A percentile compares a stretch with the other conserved stretches of the same genome.
phyloP scores from a whole-genome alignment of 2,113 vertebrate species.

The Microtus oregoni region DNA sequence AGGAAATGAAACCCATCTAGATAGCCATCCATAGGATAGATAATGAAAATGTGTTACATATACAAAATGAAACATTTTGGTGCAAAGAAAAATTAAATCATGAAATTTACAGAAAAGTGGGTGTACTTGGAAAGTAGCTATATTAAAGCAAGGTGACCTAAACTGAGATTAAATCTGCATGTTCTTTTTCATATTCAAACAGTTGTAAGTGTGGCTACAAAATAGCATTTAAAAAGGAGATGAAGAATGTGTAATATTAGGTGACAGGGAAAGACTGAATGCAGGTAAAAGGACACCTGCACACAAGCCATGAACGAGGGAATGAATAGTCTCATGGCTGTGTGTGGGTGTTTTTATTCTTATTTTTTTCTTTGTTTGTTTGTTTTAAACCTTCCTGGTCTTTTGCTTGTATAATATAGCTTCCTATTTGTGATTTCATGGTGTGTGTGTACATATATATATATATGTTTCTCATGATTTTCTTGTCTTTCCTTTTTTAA shows the following conservation, averaged over 20 bases:
- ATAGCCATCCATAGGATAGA: not conserved
- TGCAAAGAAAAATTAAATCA: not conserved
- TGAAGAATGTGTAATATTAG: not conserved
- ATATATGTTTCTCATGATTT: not conserved
- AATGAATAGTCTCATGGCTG: not conserved
- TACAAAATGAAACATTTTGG: not conserved
- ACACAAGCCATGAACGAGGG: not conserved
- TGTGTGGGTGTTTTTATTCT: not conserved
- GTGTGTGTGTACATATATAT: too few species aligned
- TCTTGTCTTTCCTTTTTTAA: not conserved
- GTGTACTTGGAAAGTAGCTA: not conserved
- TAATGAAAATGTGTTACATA: not conserved
- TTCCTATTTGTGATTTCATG: not conserved
- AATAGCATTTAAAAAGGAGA: not conserved
- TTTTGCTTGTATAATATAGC: not conserved
- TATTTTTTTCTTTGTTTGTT: too few species aligned
- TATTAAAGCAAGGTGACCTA: not conserved
- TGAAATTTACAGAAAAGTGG: not conserved
- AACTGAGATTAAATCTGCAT: not conserved
- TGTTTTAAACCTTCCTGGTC: not conserved
- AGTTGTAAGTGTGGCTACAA: not conserved
- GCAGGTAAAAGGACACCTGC: not conserved
- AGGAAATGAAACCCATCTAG: not conserved
- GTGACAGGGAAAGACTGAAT: too few species aligned
- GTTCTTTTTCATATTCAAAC: not conserved